phyloP scores from a whole-genome alignment of 2,888 invertebrate genomes.

The Microctonus aethiopoides region DNA sequence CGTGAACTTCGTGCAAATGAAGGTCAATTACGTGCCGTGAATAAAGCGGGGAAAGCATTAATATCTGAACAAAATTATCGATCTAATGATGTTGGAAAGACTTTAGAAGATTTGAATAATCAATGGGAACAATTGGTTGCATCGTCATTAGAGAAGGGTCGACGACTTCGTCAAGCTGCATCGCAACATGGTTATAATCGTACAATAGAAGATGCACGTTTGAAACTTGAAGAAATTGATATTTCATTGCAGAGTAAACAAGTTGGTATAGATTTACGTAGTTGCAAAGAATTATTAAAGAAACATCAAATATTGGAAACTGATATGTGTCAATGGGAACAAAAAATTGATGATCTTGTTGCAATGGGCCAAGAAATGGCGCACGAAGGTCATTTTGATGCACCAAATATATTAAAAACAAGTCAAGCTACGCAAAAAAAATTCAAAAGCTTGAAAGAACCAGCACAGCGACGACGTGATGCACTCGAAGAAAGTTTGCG shows the following conservation, averaged over 20 bases:
- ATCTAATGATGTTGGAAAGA: slow-evolving; percentile 75
- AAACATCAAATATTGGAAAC: slow-evolving; percentile 90
- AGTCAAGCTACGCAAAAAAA: slow-evolving; percentile 79
- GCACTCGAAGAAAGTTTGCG: slow-evolving; percentile 86
- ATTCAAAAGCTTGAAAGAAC: slow-evolving; percentile 78
- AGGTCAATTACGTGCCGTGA: slow-evolving; percentile 87
- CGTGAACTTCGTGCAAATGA: slow-evolving; percentile 95
- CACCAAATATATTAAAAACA: slow-evolving; percentile 83
- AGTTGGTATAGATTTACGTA: slow-evolving; percentile 88
- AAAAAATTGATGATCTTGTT: slow-evolving; percentile 81
- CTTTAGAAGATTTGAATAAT: slow-evolving; percentile 77
- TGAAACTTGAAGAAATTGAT: slow-evolving; percentile 88
- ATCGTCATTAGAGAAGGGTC: slow-evolving; percentile 76
- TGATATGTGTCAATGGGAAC: slow-evolving; percentile 86
- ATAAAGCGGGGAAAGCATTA: slow-evolving; percentile 81
- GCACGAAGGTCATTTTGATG: slow-evolving; percentile 95
- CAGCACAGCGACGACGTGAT: slow-evolving; percentile 77
- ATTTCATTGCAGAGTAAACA: slow-evolving; percentile 81
- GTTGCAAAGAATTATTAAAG: slow-evolving; percentile 90
- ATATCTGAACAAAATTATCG: slow-evolving; percentile 79
- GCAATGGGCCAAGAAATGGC: slow-evolving; percentile 89
- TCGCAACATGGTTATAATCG: slow-evolving; percentile 83
- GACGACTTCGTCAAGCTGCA: slow-evolving; percentile 86
- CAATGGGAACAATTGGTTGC: slow-evolving; percentile 82
- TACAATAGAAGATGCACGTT: slow-evolving; percentile 89